Evolutionary conservation across 2,113 vertebrate species (phyloP), one percentile per base, ranked within the genome.

Genomic region (Gobio gobio): DNA sequence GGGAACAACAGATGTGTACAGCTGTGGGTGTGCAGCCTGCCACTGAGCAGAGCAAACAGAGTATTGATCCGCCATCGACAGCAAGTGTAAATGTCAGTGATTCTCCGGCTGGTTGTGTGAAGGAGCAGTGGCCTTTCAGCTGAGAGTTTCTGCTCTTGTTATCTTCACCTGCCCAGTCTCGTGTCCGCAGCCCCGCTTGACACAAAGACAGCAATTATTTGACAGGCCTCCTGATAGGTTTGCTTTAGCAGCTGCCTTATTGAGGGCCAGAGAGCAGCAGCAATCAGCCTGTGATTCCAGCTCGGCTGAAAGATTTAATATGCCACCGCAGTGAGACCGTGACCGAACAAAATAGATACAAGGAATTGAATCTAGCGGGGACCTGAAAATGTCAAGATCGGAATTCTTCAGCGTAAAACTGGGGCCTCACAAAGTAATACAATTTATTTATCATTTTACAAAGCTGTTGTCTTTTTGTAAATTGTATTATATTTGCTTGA

Each of bases 61-160:
- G 91, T 92, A 94, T 93, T 43, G 94, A 96, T 90, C 91, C 0
- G 47, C 86, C 87, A 89, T 92, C 92, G 92, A 91, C 92, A 90
- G 86, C 36, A 63, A 90, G 83, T 86, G 83, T 88, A 85, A 86
- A 87, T 89, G 90, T 83, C 89, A 88, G 81, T 87, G 88, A 83
- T 80, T 89, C 83, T 82, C 84, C 66, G 45, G 81, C 86, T 72
- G 82, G 68, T 45, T 54, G 86, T 84, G 84, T 82, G 74, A 64
- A 76, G 70, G 51, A 49, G 70, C 66, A 64, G 70, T 90, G 82
- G 87, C 89, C 88, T 90, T 89, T 90, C 56, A 40, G 83, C 68
- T 74, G 45, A 9, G 63, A 75, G 77, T 85, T 78, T 76, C 84
- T 49, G 59, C 80, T 86, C 87, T 87, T 85, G 86, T 91, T 90